A percentile compares a stretch with the other conserved stretches of the same genome.
phyloP scores from a whole-genome alignment of 2,797 vertebrate species.

The Microctenopoma stevenorrisi region DNA sequence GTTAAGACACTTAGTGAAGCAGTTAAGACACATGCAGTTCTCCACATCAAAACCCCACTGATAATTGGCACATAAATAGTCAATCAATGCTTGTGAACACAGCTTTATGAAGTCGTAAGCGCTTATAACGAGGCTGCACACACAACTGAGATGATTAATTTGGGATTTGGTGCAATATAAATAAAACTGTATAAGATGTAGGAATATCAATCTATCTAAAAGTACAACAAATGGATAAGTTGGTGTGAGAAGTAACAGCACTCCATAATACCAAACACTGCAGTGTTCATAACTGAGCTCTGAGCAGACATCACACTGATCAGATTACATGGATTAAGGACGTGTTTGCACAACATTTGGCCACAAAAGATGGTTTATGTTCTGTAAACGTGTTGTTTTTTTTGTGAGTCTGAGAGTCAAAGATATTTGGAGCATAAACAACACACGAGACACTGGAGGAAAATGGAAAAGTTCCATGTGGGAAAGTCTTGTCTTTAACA shows the following conservation, averaged over 20 bases:
- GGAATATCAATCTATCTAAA: no score
- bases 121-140: no score
- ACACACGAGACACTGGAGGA: background rate
- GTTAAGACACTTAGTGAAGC: no score
- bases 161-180: no score
- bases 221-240: background rate
- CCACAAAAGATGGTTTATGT: constrained; percentile 29
- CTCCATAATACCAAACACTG: constrained; percentile 20
- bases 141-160: no score
- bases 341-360: constrained; percentile 47
- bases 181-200: no score
- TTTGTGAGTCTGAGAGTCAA: background rate
- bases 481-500: constrained; percentile 24
- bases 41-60: background rate
- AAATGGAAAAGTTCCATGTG: constrained; percentile 3
- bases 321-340: constrained; percentile 64
- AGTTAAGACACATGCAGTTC: no score
- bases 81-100: no score
- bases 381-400: background rate
- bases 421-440: background rate
- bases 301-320: constrained; percentile 26
- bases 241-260: background rate
- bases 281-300: constrained; percentile 27
- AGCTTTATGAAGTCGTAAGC: no score
- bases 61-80: background rate